phyloP scores from a whole-genome alignment of 2,888 invertebrate species.

The Papilio gigon region DNA sequence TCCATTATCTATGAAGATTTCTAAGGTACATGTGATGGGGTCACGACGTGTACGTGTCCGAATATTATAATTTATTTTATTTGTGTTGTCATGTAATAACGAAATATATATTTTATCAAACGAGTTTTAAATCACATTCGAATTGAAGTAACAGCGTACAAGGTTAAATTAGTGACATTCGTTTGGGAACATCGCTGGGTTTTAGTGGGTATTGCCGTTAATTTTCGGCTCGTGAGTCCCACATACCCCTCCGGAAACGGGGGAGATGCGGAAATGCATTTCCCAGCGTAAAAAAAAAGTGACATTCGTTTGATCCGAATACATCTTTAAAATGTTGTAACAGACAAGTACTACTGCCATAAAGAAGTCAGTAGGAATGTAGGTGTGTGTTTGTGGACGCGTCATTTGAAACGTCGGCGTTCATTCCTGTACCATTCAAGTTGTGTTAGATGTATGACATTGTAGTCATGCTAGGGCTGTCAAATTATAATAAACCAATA shows the following conservation, averaged over 20 bases:
- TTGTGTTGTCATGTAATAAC: neutral
- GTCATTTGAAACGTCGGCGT: constrained; percentile 10
- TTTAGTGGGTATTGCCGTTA: no score
- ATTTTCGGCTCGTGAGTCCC: no score
- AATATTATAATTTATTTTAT: neutral
- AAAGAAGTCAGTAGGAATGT: constrained; percentile 26
- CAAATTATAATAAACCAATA: no score
- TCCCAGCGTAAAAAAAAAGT: no score
- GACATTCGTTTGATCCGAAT: constrained; percentile 27
- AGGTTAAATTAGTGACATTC: neutral
- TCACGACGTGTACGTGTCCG: neutral
- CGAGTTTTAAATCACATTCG: neutral
- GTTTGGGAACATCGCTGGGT: no score
- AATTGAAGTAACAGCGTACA: neutral
- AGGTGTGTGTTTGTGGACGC: constrained; percentile 26
- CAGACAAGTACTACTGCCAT: constrained; percentile 9
- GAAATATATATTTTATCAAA: constrained; percentile 5
- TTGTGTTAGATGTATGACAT: constrained; percentile 21
- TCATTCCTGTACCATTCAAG: constrained; percentile 24
- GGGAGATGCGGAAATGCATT: no score
- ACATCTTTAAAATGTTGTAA: constrained; percentile 27
- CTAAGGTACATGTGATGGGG: neutral
- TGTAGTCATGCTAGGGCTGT: constrained; percentile 1
- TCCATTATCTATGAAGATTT: neutral
- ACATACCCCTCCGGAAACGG: no score